Conservation (phyloP, 2,113 vertebrate genomes). For the Barbus barbus region DNA sequence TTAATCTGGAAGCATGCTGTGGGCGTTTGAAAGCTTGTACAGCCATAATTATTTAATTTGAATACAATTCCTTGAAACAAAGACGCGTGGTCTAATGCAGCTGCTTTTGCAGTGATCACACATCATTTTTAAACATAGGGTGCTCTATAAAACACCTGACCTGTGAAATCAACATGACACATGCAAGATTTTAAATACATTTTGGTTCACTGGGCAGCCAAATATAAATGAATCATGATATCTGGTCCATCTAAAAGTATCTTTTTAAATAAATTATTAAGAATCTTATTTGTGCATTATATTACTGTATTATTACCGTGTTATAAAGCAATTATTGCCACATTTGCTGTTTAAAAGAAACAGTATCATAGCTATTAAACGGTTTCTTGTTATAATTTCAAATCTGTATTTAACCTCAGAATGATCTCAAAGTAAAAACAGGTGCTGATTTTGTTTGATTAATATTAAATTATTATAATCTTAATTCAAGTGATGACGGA, state of each 20-base stretch:
- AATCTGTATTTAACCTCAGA: too few species aligned
- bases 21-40: not conserved
- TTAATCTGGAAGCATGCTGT: not conserved
- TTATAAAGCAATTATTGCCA: not conserved
- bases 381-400: too few species aligned
- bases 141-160: not conserved
- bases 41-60: slow-evolving; percentile 1
- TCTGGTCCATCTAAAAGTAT: not conserved
- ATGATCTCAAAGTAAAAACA: too few species aligned
- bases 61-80: not conserved
- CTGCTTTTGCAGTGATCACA: not conserved
- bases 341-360: not conserved
- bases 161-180: not conserved
- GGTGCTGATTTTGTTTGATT: too few species aligned
- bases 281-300: not conserved
- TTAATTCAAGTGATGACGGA: too few species aligned
- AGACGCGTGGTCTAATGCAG: not conserved
- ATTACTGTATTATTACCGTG: not conserved
- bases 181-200: not conserved
- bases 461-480: too few species aligned
- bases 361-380: too few species aligned
- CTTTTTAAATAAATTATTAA: too few species aligned
- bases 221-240: not conserved
- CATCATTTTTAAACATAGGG: not conserved
- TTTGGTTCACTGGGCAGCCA: not conserved